Percentiles rank a stretch among this genome's conserved stretches.
Conservation (phyloP, 2,797 vertebrate species). For the Coregonus ussuriensis region DNA sequence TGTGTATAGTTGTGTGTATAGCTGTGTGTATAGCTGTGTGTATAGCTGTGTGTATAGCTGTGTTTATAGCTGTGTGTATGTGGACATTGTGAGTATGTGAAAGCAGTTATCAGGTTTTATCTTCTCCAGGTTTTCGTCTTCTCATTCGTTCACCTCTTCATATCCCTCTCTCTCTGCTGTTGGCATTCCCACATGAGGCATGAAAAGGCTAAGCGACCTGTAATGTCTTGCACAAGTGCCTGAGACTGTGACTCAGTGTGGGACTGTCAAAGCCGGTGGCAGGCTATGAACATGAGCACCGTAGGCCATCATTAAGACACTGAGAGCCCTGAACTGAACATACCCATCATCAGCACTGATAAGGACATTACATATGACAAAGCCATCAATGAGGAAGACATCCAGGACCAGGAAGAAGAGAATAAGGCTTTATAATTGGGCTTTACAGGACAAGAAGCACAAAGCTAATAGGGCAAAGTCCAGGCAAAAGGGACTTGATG, state of each 20-base stretch:
- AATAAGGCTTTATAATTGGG: background rate
- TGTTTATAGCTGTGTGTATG: background rate
- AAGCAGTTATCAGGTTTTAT: too few species aligned
- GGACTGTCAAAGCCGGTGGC: slow-evolving; percentile 13
- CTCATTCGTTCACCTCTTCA: background rate
- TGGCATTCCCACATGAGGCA: slow-evolving; percentile 5
- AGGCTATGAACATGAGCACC: slow-evolving; percentile 34
- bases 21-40: too few species aligned
- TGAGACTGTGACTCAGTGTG: background rate
- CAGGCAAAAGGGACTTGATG: background rate
- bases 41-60: too few species aligned
- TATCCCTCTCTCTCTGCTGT: background rate
- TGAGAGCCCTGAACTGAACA: background rate
- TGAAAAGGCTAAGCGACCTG: slow-evolving; percentile 32
- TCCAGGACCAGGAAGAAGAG: background rate
- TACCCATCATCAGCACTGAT: slow-evolving; percentile 19
- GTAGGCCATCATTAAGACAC: slow-evolving; percentile 30
- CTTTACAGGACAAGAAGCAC: background rate
- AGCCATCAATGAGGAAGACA: slow-evolving; percentile 12
- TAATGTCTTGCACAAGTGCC: background rate
- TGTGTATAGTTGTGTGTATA: too few species aligned
- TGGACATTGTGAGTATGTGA: background rate
- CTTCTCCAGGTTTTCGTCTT: too few species aligned
- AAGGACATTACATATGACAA: slow-evolving; percentile 18
- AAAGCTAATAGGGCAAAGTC: background rate